Percentiles rank a stretch among this genome's conserved stretches.
Evolutionary conservation across 2,888 invertebrate genomes (phyloP).

Genomic region (Campopleginae sp.): DNA sequence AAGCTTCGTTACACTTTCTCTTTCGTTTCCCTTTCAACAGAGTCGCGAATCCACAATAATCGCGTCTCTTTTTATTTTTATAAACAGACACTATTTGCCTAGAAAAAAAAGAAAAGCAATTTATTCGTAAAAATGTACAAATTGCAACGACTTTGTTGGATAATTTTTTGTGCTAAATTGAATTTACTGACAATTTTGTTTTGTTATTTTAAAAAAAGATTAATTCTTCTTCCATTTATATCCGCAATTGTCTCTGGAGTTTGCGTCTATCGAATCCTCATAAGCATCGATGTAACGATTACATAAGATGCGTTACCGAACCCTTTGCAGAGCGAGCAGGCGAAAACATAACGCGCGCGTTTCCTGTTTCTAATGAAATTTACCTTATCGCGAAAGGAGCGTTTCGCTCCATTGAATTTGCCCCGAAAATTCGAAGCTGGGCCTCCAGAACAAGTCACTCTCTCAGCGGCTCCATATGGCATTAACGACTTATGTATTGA

Average conservation of each 20-base stretch:
- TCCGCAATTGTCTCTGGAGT: background rate
- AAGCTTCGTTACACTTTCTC: background rate
- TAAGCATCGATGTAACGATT: slow-evolving; percentile 4
- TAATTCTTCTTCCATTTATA: background rate
- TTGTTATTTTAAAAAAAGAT: background rate
- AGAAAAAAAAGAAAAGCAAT: background rate
- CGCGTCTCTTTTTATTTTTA: background rate
- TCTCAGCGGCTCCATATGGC: background rate
- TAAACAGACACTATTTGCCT: background rate
- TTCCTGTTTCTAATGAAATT: slow-evolving; percentile 1
- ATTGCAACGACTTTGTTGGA: background rate
- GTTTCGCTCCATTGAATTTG: background rate
- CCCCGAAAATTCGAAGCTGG: background rate
- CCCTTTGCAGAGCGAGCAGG: background rate
- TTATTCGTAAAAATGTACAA: background rate
- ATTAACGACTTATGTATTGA: slow-evolving; percentile 2
- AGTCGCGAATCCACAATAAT: background rate
- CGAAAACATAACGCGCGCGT: background rate
- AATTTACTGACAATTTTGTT: background rate
- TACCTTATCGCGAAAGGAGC: background rate
- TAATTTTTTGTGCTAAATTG: too few relatives aligned
- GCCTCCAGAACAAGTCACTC: background rate
- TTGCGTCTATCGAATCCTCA: background rate
- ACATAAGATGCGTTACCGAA: slow-evolving; percentile 13
- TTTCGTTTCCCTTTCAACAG: background rate